A percentile compares a stretch with the other conserved stretches of the same genome.
phyloP scores from a whole-genome alignment of 2,113 vertebrate species.

The Microtus richardsoni region DNA sequence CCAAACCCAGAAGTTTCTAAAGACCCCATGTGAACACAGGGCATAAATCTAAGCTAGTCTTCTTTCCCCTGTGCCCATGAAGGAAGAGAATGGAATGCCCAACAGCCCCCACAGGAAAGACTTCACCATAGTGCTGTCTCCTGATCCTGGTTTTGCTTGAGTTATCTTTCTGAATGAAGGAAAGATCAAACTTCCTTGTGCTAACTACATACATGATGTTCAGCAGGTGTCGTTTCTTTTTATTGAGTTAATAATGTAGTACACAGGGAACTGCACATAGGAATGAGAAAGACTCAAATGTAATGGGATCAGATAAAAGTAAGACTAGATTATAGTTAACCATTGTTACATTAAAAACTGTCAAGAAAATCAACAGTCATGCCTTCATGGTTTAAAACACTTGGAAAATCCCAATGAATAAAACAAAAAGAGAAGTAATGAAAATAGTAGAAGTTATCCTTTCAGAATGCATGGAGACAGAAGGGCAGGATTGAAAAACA shows the following conservation, averaged over 20 bases:
- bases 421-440: conserved; percentile 1
- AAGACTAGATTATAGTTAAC: conserved; percentile 31
- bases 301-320: conserved; percentile 20
- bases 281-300: neutral
- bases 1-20: neutral
- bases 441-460: conserved; percentile 34
- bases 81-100: neutral
- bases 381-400: neutral
- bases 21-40: neutral
- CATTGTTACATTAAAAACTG: conserved; percentile 13
- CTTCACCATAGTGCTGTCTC: neutral
- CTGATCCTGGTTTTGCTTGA: neutral
- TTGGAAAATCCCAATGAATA: neutral
- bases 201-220: neutral
- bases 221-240: neutral
- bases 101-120: neutral
- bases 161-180: conserved; percentile 14
- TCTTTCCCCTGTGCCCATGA: neutral
- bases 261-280: neutral
- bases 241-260: neutral
- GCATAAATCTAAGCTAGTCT: neutral
- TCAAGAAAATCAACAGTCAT: conserved; percentile 16
- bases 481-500: conserved; percentile 2
- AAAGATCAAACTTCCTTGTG: neutral
- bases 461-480: conserved; percentile 47